Base-by-base conservation (phyloP, 2,797 vertebrate species). In the Pyrocephalus nanus region DNA sequence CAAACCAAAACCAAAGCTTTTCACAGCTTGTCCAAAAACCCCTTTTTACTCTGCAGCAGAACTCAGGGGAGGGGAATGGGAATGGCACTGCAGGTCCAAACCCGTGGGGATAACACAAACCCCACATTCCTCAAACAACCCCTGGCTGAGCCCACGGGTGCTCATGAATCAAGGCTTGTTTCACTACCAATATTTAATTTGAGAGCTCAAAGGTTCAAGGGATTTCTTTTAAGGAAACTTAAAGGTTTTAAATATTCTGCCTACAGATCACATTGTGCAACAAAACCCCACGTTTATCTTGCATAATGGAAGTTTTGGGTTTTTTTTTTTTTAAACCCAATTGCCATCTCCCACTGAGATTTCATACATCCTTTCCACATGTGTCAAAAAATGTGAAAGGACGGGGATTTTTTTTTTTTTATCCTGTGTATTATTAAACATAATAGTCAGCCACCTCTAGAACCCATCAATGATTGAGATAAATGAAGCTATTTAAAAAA, bases 381-480 rank as follows among this genome's bases (percentile, higher is more conserved):
- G 64, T 30, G 73, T 90, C 93, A 96, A 80, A 82, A 90, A 92
- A 19, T n/a, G 65, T 32, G 93, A 83, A 43, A 79, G 50, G 81
- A 90, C 4, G 2, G 45, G 54, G 17, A 54, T 53, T 88, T 80
- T 91, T 93, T 87, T 86, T 92, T 87, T 86, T 92, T 94, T 81
- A 91, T 81, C 70, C 67, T 54, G 62, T 88, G 60, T 95, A 78
- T 97, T 97, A 97, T 96, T 97, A 97, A 97, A 92, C 97, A 97
- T 98, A 98, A 97, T 97, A 96, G 97, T 96, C 95, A 91, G 88
- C 93, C 94, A 96, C 97, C 98, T 98, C 98, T 97, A 96, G 92
- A 97, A 96, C 95, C 97, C 95, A 96, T 97, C 97, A 98, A 93
- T 98, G 98, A 98, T 98, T 97, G 97, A 98, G 98, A 98, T 97